Percentiles rank a stretch among this genome's conserved stretches.
phyloP scores from a whole-genome alignment of 2,888 invertebrate species.

The Syritta pipiens region DNA sequence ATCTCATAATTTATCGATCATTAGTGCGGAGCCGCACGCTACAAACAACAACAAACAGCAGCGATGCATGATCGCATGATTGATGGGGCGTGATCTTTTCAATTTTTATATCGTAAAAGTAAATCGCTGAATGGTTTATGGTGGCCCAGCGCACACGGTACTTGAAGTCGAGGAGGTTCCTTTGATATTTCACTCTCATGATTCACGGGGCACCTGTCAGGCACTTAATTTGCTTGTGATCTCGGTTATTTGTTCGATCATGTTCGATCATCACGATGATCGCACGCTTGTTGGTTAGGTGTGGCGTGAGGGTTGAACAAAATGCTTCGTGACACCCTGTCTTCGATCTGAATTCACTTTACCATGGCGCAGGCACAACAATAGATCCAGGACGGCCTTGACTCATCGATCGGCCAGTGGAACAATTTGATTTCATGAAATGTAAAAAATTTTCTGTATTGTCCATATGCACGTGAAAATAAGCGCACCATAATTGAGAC shows the following conservation, averaged over 20 bases:
- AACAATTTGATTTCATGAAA: conserved; percentile 29
- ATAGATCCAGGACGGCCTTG: conserved; percentile 60
- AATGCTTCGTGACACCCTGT: conserved; percentile 20
- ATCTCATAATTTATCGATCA: conserved; percentile 60
- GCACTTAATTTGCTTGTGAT: conserved; percentile 18
- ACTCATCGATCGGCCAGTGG: conserved; percentile 36
- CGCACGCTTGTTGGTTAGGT: not conserved
- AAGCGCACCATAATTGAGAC: conserved; percentile 49
- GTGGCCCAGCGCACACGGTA: not conserved
- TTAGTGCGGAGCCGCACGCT: conserved; percentile 50
- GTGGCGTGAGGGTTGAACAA: no score
- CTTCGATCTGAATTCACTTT: conserved; percentile 18
- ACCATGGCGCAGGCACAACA: no score
- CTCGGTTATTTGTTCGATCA: conserved; percentile 12
- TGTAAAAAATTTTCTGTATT: conserved; percentile 6
- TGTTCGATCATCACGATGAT: conserved; percentile 5
- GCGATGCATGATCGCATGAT: conserved; percentile 47
- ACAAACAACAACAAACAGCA: conserved; percentile 28
- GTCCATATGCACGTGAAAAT: conserved; percentile 30
- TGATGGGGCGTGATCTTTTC: conserved; percentile 62
- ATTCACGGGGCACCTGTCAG: conserved; percentile 40
- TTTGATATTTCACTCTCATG: conserved; percentile 42
- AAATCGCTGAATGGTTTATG: conserved; percentile 41
- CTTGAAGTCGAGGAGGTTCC: conserved; percentile 13
- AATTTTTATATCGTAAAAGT: conserved; percentile 53